Percentiles rank a stretch among this genome's conserved stretches.
Conservation (phyloP, 2,797 vertebrate genomes). For the Pseudochirops corinnae region DNA sequence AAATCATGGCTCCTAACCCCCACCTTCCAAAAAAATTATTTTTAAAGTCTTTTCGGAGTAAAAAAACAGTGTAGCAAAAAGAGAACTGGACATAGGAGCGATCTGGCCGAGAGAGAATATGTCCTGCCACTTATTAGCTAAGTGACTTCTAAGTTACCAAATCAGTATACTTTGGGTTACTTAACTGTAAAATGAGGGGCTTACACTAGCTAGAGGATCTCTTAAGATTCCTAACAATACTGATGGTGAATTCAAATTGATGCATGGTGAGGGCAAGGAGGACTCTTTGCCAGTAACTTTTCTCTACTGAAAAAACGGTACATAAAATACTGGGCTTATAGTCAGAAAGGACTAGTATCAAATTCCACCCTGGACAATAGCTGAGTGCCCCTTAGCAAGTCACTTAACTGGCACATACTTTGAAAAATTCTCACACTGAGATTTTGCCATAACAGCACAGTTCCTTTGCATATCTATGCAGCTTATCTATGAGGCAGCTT, state of each 20-base stretch:
- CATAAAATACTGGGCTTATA: neutral
- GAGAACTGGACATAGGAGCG: neutral
- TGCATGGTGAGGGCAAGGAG: neutral
- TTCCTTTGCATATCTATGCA: neutral
- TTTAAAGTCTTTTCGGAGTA: neutral
- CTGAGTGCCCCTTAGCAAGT: neutral
- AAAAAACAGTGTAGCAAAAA: neutral
- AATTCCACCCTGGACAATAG: neutral
- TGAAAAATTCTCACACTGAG: neutral
- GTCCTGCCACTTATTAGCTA: neutral
- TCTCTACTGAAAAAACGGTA: neutral
- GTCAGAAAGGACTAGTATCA: neutral
- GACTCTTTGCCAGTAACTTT: too few relatives aligned
- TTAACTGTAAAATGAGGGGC: neutral
- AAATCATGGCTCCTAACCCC: neutral
- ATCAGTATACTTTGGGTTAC: neutral
- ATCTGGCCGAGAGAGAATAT: neutral
- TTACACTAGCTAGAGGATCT: neutral
- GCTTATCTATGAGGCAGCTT: neutral
- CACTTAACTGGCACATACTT: neutral
- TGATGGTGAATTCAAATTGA: neutral
- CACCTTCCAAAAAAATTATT: neutral
- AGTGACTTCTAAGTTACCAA: neutral
- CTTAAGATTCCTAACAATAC: neutral
- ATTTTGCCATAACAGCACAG: neutral